These are phyloP conservation scores for Montifringilla adamsi DNA, from an alignment of 2,113 vertebrate genomes.

Conservation along the genomic window DNA sequence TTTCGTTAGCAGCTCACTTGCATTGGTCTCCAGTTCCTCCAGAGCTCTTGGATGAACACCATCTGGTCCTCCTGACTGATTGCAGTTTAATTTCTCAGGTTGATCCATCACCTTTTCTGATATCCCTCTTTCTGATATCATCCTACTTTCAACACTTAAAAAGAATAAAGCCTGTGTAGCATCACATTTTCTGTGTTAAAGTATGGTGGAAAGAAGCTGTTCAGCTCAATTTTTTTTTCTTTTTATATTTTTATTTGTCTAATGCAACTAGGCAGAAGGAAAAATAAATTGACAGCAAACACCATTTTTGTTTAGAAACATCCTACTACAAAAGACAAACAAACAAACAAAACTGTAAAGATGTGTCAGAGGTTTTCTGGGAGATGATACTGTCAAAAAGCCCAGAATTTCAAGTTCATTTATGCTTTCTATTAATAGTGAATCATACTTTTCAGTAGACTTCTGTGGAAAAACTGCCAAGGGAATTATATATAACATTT, in stretches of 20 bases:
- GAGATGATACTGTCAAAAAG: not conserved
- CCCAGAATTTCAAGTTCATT: not conserved
- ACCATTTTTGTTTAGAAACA: not conserved
- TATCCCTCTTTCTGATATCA: constrained; percentile 40
- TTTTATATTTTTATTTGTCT: not conserved
- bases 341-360: not conserved
- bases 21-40: constrained; percentile 44
- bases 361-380: not conserved
- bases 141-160: constrained; percentile 9
- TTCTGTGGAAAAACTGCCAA: not conserved
- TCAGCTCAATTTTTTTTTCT: not conserved
- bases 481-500: not conserved
- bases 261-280: not conserved
- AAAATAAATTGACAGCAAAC: constrained; percentile 3
- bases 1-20: constrained; percentile 61
- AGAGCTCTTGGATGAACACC: constrained; percentile 55
- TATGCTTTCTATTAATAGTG: constrained; percentile 9
- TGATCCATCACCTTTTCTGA: constrained; percentile 45
- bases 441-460: not conserved
- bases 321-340: not conserved
- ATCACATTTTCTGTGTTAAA: not conserved
- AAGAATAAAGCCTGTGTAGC: not conserved
- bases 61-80: constrained; percentile 58
- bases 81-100: constrained; percentile 59
- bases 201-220: not conserved